phyloP scores from a whole-genome alignment of 1,140 invertebrate species.

The Brachionus koreanus region DNA sequence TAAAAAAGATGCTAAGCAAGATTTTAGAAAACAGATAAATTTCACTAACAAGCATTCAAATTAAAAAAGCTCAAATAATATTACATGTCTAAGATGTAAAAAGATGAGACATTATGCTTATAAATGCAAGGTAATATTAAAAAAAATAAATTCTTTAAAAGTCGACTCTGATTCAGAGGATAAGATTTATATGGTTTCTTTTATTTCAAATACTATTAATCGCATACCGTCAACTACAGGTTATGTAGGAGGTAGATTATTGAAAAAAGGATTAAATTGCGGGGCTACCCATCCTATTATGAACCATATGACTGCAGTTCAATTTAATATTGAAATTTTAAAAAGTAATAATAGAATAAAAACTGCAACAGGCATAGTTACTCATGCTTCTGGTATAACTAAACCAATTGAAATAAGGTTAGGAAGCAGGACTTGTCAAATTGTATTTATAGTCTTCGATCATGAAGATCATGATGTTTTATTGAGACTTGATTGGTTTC shows the following conservation, averaged over 20 bases:
- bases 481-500: background rate
- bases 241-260: background rate
- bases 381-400: background rate
- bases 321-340: background rate
- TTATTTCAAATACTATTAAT: no score
- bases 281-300: background rate
- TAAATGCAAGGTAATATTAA: no score
- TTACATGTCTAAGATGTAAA: no score
- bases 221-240: no score
- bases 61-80: no score
- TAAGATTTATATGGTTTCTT: no score
- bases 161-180: no score
- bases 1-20: no score
- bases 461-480: background rate
- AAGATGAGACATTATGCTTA: no score
- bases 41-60: no score
- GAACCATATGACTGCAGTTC: background rate
- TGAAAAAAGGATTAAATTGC: background rate
- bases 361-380: background rate
- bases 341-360: background rate
- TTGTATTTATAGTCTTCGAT: background rate
- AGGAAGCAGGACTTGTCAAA: background rate
- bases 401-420: background rate
- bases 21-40: no score
- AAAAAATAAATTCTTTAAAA: no score